A percentile compares a stretch with the other conserved stretches of the same genome.
Conservation (phyloP, 2,888 invertebrate genomes). For the Drosophila atripex region DNA sequence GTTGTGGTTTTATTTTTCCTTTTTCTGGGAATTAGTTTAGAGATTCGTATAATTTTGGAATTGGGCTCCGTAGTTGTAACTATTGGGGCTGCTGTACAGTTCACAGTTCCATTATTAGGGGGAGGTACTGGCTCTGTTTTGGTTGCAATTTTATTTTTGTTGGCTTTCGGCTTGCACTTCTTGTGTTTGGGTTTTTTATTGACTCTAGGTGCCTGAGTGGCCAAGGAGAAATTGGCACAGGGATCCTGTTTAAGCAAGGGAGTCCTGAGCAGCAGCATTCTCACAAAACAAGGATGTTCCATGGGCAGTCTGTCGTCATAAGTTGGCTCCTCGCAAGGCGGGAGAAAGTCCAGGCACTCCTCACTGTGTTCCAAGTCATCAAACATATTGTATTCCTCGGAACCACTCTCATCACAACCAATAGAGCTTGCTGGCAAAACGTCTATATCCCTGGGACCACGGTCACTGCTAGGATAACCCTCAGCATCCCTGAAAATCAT, state of each 20-base stretch:
- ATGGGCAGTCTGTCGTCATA: constrained; percentile 34
- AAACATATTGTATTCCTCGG: constrained; percentile 47
- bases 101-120: neutral
- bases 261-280: constrained; percentile 51
- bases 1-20: constrained; percentile 14
- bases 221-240: constrained; percentile 56
- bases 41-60: constrained; percentile 10
- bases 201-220: neutral
- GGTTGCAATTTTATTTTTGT: neutral
- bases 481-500: constrained; percentile 60
- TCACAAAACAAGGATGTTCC: constrained; percentile 63
- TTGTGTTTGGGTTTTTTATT: constrained; percentile 22
- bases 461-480: constrained; percentile 22
- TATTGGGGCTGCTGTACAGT: neutral
- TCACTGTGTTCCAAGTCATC: constrained; percentile 51
- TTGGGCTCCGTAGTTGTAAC: neutral
- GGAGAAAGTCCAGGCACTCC: constrained; percentile 53
- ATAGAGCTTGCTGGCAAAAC: constrained; percentile 48
- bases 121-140: neutral
- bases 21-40: neutral
- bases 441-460: constrained; percentile 35
- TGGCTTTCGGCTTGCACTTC: constrained; percentile 35
- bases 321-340: constrained; percentile 29
- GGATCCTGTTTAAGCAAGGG: constrained; percentile 58
- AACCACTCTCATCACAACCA: constrained; percentile 63